Conservation (phyloP, 2,797 vertebrate genomes). For the Spondyliosoma cantharus region DNA sequence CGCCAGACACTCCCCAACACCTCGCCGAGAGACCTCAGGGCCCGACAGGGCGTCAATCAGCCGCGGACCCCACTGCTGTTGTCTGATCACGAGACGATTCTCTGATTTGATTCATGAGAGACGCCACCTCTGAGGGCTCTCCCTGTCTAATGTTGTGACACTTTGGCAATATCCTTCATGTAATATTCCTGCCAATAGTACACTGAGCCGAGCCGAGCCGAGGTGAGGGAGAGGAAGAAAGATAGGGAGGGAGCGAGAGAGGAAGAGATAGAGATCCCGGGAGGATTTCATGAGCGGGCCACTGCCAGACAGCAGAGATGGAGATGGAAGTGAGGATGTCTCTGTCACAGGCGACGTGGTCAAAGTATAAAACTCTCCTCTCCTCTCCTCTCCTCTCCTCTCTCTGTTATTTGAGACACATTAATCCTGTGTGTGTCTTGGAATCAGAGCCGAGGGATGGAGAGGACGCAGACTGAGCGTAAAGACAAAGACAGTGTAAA, state of each 20-base stretch:
- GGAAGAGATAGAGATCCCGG: constrained; percentile 36
- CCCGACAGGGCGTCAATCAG: constrained; percentile 60
- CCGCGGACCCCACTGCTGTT: not conserved
- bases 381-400: not conserved
- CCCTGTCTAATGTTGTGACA: constrained; percentile 51
- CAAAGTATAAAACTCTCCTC: constrained; percentile 43
- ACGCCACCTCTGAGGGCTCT: constrained; percentile 33
- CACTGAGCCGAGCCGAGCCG: constrained; percentile 35
- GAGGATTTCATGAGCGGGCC: constrained; percentile 34
- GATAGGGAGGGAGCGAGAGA: constrained; percentile 3
- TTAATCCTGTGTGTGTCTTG: constrained; percentile 39
- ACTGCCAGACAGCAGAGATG: constrained; percentile 54
- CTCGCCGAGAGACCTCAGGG: constrained; percentile 43
- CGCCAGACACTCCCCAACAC: constrained; percentile 35
- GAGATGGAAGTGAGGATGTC: constrained; percentile 46
- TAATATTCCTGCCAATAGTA: constrained; percentile 45
- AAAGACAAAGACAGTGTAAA: constrained; percentile 50
- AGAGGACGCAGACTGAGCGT: constrained; percentile 38
- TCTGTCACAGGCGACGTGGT: constrained; percentile 46
- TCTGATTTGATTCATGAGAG: constrained; percentile 52
- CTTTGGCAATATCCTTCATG: constrained; percentile 57
- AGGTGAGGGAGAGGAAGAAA: constrained; percentile 32
- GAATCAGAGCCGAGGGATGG: constrained; percentile 27
- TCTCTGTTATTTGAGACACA: constrained; percentile 24
- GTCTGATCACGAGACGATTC: constrained; percentile 37